Evolutionary conservation across 2,888 invertebrate species (phyloP).

Genomic region (Scrobipalpa atriplicella): DNA sequence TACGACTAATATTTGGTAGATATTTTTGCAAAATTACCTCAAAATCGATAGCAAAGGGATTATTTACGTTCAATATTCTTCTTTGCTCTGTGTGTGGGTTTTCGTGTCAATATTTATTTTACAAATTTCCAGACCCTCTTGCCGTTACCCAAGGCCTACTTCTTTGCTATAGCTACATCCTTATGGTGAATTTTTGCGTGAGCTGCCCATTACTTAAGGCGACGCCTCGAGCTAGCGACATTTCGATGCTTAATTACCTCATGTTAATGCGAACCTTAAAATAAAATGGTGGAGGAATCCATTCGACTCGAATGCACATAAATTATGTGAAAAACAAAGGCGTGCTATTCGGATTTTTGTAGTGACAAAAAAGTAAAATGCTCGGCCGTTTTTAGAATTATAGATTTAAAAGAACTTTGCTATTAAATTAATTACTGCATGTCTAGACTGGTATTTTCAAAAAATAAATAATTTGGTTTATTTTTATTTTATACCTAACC

Average conservation of each 20-base stretch:
- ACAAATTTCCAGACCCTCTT: background rate
- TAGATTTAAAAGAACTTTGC: background rate
- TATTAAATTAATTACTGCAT: background rate
- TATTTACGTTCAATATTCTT: too few relatives aligned
- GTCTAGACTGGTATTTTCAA: background rate
- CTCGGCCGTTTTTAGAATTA: background rate
- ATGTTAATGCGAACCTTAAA: conserved; percentile 65
- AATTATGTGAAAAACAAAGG: conserved; percentile 34
- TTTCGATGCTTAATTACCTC: conserved; percentile 75
- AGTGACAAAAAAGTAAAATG: background rate
- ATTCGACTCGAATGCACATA: conserved; percentile 48
- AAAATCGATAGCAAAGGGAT: too few relatives aligned
- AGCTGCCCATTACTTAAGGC: conserved; percentile 62
- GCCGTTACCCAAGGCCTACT: background rate
- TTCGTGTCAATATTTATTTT: background rate
- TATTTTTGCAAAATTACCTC: background rate
- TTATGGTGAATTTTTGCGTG: conserved; percentile 32
- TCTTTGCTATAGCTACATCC: conserved; percentile 37
- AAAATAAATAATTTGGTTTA: background rate
- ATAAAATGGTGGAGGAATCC: conserved; percentile 65
- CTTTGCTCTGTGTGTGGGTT: too few relatives aligned
- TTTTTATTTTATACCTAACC: background rate
- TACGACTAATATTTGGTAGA: background rate
- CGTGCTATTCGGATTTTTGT: conserved; percentile 1
- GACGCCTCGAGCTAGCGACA: conserved; percentile 64